Evolutionary conservation across 2,888 invertebrate genomes (phyloP), one percentile per base, ranked within the genome.

Genomic region (Galeruca laticollis): DNA sequence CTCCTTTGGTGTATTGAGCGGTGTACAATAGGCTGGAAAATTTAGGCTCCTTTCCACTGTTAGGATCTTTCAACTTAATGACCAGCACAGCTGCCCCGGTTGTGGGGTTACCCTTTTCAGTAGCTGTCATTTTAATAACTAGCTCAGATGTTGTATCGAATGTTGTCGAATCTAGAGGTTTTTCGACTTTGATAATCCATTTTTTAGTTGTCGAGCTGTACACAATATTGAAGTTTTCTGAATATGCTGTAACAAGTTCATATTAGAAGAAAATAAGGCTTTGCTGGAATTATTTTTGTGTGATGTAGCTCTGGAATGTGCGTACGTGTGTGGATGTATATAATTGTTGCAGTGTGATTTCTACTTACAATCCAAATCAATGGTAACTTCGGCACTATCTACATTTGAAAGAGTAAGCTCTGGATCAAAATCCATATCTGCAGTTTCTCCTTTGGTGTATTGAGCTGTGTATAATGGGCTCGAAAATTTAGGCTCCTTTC

Each of bases 351-450:
- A 21, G 31, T 18, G 5, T 6, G 15, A 3, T 18, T 9, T 57
- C 10, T 26, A 68, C 67, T 69, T 72, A 68, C 71, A 18, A 10
- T 60, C 57, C 43, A 69, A 62, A 9, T 57, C 65, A 56, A 61
- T 33, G 35, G 68, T 68, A 6, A 67, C 49, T 57, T 66, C 65
- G 20, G 56, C 40, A 52, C 67, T 69, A 31, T 74, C 69, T n/a
- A 64, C 57, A 57, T 68, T 64, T 31, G 47, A 62, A 56, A 68
- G 82, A 1, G 21, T 60, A 26, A 75, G 74, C 35, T 60, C 74
- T 20, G 82, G 70, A 13, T 70, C 33, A 21, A 67, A 60, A 15
- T 66, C 68, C 2, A 72, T 54, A 31, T 51, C 57, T 15, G 68
- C 66, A 21, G 59, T 54, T 26, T 65, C 64, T 31, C 68, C 57